These are phyloP conservation scores for Crambe crambe DNA, from an alignment of 37 sponge, comb jelly and placozoan species.

Conservation along the genomic window DNA sequence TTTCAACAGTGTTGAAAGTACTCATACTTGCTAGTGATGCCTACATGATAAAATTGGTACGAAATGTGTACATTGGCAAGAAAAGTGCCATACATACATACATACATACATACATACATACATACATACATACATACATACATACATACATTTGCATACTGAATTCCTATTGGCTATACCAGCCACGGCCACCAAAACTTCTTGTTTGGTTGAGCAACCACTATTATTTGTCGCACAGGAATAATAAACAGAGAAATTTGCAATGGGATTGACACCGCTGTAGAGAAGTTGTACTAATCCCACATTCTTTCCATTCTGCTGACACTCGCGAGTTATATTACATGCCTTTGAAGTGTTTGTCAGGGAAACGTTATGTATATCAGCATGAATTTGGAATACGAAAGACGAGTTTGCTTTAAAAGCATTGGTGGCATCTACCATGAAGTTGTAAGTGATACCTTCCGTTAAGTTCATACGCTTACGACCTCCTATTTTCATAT, in stretches of 20 bases:
- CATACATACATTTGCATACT: constrained; percentile 25
- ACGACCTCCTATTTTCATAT: background rate
- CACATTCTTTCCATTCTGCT: constrained; percentile 10
- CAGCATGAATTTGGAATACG: constrained; percentile 32
- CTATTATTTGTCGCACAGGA: background rate
- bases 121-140: constrained; percentile 21
- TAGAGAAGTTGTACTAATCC: constrained; percentile 15
- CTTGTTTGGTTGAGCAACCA: background rate
- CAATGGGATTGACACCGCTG: background rate
- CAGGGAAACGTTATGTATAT: constrained; percentile 2
- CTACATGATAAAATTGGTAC: too few species aligned
- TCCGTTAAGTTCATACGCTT: background rate
- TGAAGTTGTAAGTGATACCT: background rate
- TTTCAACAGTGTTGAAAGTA: too few species aligned
- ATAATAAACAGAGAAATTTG: background rate
- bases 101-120: constrained; percentile 39
- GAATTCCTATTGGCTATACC: background rate
- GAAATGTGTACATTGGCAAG: background rate
- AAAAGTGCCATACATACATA: background rate
- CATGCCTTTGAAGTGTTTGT: constrained; percentile 13
- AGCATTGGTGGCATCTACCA: background rate
- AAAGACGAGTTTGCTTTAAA: constrained; percentile 1
- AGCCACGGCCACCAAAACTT: constrained; percentile 13
- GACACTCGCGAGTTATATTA: background rate
- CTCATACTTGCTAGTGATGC: too few species aligned